A percentile compares a stretch with the other conserved stretches of the same genome.
phyloP scores from a whole-genome alignment of 2,888 invertebrate genomes.

The Sphaeridia pumilis region DNA sequence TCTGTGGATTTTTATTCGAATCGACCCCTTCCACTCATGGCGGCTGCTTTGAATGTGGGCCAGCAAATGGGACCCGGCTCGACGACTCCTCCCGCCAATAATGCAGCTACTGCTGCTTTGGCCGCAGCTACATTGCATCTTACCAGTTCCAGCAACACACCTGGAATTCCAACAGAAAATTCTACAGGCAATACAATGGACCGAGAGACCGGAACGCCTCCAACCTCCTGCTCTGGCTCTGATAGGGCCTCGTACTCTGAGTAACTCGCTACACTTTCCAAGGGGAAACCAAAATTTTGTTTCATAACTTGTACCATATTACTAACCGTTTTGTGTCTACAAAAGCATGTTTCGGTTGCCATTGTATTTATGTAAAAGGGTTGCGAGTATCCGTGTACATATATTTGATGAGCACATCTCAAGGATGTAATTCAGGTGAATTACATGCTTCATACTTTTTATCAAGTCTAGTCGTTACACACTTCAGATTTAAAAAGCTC shows the following conservation, averaged over 20 bases:
- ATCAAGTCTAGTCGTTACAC: too few species aligned
- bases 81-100: neutral
- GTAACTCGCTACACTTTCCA: constrained; percentile 37
- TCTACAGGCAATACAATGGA: constrained; percentile 17
- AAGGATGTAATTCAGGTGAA: too few species aligned
- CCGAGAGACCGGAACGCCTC: constrained; percentile 34
- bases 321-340: neutral
- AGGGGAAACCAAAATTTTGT: neutral
- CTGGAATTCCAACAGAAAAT: constrained; percentile 19
- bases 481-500: too few species aligned
- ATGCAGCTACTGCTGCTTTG: constrained; percentile 7
- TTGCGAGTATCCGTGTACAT: too few species aligned
- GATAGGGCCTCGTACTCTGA: constrained; percentile 49
- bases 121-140: constrained; percentile 11
- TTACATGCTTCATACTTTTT: too few species aligned
- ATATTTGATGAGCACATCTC: too few species aligned
- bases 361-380: neutral
- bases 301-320: neutral
- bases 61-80: constrained; percentile 12
- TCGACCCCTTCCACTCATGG: constrained; percentile 22
- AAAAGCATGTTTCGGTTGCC: neutral
- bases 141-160: constrained; percentile 27
- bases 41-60: constrained; percentile 26
- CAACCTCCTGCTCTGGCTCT: constrained; percentile 44
- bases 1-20: constrained; percentile 28